Percentiles rank a stretch among this genome's conserved stretches.
phyloP scores from a whole-genome alignment of 2,888 invertebrate genomes.

The Lepidocyrtoides sp. region DNA sequence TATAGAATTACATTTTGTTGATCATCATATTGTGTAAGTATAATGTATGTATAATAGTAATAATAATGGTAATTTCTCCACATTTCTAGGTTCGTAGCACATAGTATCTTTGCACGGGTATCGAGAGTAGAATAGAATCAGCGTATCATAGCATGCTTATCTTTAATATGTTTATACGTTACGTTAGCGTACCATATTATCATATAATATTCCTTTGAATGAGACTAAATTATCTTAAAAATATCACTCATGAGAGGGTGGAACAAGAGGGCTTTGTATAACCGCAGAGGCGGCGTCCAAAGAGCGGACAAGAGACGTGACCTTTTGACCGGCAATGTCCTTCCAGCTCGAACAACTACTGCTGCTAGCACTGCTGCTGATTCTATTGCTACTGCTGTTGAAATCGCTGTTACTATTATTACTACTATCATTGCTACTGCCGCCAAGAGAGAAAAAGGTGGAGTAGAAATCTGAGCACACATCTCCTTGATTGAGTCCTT shows the following conservation, averaged over 20 bases:
- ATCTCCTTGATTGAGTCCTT: constrained; percentile 78
- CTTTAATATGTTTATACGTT: background rate
- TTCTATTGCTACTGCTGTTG: constrained; percentile 20
- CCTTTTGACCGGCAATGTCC: constrained; percentile 81
- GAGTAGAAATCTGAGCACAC: constrained; percentile 79
- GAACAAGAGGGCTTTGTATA: constrained; percentile 84
- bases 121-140: constrained; percentile 12
- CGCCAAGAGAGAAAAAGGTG: constrained; percentile 58
- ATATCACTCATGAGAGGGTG: constrained; percentile 82
- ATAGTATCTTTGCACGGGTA: background rate
- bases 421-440: constrained; percentile 53
- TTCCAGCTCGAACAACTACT: constrained; percentile 82
- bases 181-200: constrained; percentile 2
- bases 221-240: constrained; percentile 45
- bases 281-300: constrained; percentile 83
- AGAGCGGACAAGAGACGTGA: constrained; percentile 82
- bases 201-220: constrained; percentile 17
- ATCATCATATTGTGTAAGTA: no score
- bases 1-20: background rate
- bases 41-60: background rate
- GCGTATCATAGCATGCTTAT: background rate
- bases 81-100: background rate
- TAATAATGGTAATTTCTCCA: background rate
- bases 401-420: constrained; percentile 9
- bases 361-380: constrained; percentile 29